Base-by-base conservation (phyloP, 2,797 vertebrate species). In the Helostoma temminkii region DNA sequence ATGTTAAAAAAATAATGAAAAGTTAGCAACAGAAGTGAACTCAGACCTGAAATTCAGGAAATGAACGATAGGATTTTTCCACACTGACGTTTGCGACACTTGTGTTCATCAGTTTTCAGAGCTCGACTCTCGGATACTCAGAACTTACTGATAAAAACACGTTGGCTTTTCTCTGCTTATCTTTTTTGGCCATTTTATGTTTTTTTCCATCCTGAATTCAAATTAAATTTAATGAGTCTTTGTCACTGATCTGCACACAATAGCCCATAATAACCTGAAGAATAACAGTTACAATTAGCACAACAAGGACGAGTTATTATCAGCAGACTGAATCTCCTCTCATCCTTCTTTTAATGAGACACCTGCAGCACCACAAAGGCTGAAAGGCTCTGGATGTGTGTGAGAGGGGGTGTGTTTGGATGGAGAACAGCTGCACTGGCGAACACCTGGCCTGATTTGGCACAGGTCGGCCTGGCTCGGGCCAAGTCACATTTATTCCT, bases 391-490 rank as follows among this genome's bases (percentile, higher is more conserved):
- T 1, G n/a, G n/a, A n/a, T n/a, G n/a, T n/a, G n/a, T n/a, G 19
- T 15, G 15, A 0, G 32, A 9, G 28, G 39, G 22, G 28, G 19
- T n/a, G n/a, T n/a, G 6, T 32, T 21, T 63, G 61, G 61, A 37
- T 25, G 53, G 61, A 30, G 24, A 26, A 57, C 76, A 80, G 76
- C 80, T 73, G 76, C 64, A 24, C 53, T 9, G 49, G 47, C 3
- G 5, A 71, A 77, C 81, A 77, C 69, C 77, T 74, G 74, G 62
- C 36, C 36, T 34, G 70, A 53, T 36, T 54, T 80, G 77, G 75
- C 76, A 56, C 73, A 32, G 65, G 69, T 74, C 7, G 5, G 12
- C 9, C 47, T 1, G 1, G 24, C 3, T 22, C 9, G 25, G 42
- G 66, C 67, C 63, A 61, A 71, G 19, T 39, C 55, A 53, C 52